Evolutionary conservation across 1,140 invertebrate genomes (phyloP).

Genomic region (Copidosoma floridanum): DNA sequence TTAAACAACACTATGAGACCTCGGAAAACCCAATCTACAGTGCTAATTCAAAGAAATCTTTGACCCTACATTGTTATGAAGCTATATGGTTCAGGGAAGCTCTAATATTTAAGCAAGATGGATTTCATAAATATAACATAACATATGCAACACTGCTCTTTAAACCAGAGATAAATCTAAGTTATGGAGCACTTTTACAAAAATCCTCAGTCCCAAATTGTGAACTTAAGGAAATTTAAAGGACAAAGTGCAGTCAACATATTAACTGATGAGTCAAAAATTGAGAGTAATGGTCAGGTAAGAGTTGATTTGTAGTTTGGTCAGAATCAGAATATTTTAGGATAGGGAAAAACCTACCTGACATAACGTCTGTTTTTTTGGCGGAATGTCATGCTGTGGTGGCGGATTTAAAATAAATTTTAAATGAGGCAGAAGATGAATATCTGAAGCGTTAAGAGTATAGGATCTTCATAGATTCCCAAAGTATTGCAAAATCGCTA

Average conservation of each 20-base stretch:
- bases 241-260: background rate
- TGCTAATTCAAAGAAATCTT: background rate
- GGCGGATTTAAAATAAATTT: background rate
- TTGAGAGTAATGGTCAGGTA: background rate
- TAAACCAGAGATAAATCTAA: background rate
- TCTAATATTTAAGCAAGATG: background rate
- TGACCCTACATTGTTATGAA: background rate
- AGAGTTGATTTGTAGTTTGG: background rate
- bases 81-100: background rate
- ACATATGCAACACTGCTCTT: background rate
- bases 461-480: background rate
- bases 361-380: background rate
- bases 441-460: background rate
- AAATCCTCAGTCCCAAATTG: background rate
- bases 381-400: background rate
- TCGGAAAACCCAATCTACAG: background rate
- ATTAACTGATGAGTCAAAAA: slow-evolving; percentile 7
- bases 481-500: no score
- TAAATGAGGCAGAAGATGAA: background rate
- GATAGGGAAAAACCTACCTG: background rate
- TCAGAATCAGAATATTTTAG: background rate
- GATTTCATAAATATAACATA: background rate
- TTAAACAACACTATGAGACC: background rate
- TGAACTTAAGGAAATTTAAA: background rate
- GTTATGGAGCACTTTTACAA: background rate